phyloP scores from a whole-genome alignment of 2,888 invertebrate species.

The Archaeoteleia sp. region DNA sequence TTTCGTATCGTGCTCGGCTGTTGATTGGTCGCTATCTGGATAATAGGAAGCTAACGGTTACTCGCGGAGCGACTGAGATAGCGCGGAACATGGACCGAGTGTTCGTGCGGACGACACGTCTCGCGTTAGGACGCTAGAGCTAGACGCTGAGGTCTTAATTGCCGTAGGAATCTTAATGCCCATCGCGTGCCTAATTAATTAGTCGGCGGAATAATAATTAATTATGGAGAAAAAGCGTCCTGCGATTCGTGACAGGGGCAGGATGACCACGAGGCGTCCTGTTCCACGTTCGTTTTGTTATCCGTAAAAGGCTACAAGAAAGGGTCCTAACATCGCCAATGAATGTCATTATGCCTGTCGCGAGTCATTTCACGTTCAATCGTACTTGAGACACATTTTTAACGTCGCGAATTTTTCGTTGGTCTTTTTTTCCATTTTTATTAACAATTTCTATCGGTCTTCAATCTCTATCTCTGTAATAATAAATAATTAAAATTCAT shows the following conservation, averaged over 20 bases:
- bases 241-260: conserved; percentile 42
- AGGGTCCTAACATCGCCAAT: conserved; percentile 30
- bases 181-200: conserved; percentile 72
- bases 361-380: too few species aligned
- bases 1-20: conserved; percentile 16
- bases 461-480: too few species aligned
- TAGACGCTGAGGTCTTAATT: conserved; percentile 69
- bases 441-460: too few species aligned
- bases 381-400: too few species aligned
- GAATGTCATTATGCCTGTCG: too few species aligned
- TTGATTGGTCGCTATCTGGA: conserved; percentile 24
- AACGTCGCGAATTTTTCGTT: too few species aligned
- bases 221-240: conserved; percentile 60
- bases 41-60: conserved; percentile 45
- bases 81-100: conserved; percentile 42
- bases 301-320: conserved; percentile 22
- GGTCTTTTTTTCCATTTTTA: too few species aligned
- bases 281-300: conserved; percentile 18
- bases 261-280: conserved; percentile 4
- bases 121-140: conserved; percentile 57
- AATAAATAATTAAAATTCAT: too few species aligned
- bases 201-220: conserved; percentile 67
- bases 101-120: conserved; percentile 56
- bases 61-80: conserved; percentile 33
- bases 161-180: conserved; percentile 61